Evolutionary conservation across 2,113 vertebrate genomes (phyloP).

Genomic region (Tenebrosternarchus preto): DNA sequence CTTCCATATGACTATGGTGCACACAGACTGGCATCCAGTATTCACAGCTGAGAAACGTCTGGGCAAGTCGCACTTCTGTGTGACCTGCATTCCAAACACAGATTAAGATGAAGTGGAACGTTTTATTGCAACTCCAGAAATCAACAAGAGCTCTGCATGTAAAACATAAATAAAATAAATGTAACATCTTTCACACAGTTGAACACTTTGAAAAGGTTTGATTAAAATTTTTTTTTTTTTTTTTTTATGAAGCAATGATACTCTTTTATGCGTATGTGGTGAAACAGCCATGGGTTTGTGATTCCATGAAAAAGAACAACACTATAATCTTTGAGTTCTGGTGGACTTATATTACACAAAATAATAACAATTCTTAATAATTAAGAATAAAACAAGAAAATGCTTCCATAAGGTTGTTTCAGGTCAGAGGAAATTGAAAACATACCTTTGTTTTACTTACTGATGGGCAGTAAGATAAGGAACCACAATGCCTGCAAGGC

Average conservation of each 20-base stretch:
- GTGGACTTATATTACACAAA: too few relatives aligned
- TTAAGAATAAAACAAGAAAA: too few relatives aligned
- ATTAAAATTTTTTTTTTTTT: neutral
- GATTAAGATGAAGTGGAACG: neutral
- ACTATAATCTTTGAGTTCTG: too few relatives aligned
- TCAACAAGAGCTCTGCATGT: neutral
- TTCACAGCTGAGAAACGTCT: conserved; percentile 27
- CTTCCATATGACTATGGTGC: conserved; percentile 74
- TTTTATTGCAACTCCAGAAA: too few relatives aligned
- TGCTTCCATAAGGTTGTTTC: neutral
- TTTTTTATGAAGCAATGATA: neutral
- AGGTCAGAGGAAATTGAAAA: neutral
- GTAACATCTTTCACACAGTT: neutral
- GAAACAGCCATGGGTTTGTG: too few relatives aligned
- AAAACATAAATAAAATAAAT: neutral
- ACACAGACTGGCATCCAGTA: conserved; percentile 78
- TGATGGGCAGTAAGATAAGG: conserved; percentile 70
- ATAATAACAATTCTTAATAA: too few relatives aligned
- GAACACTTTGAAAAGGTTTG: neutral
- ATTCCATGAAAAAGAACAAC: too few relatives aligned
- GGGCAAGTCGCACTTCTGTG: conserved; percentile 70
- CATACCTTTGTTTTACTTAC: conserved; percentile 81
- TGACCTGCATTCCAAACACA: conserved; percentile 54
- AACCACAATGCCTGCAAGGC: conserved; percentile 74
- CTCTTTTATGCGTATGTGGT: too few relatives aligned